Base-by-base conservation (phyloP, 2,113 vertebrate species). In the Corythornis madagascariensis region DNA sequence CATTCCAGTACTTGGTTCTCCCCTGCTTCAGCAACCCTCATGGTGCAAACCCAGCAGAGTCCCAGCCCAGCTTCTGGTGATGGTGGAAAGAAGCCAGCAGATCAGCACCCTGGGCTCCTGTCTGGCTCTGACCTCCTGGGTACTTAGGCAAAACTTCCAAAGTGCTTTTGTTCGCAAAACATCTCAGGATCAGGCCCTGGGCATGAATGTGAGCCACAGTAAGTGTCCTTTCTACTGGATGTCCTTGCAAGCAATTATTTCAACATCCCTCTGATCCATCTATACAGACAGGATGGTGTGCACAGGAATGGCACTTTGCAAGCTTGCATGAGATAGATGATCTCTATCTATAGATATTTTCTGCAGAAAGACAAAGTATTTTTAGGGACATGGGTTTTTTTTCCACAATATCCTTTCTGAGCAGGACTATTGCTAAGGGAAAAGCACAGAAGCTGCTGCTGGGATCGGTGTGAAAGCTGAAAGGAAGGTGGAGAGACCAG, bases 351-450 rank as follows among this genome's bases (percentile, higher is more conserved):
- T 3, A 6, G 38, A 9, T 33, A 52, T 4, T 0, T 21, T 55
- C 47, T 47, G 28, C 10, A 71, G 20, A 77, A 19, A 88, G 19
- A 1, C 16, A 13, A 59, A 78, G 16, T 15, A 17, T 57, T 86
- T 42, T 3, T 53, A 59, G 24, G 29, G 21, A 6, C n/a, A 10
- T 7, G 1, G 6, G 13, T 67, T 77, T 35, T 52, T 59, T 55
- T 63, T 50, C 6, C 35, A 43, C 14, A 71, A 10, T 0, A 0
- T 5, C 24, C 9, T 38, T 55, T 50, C 45, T 1, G 2, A 79
- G 75, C 11, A 53, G 50, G 40, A 14, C 11, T 78, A 10, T 15
- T 13, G 5, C 29, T 20, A 11, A 53, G 10, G 18, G 26, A 20
- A 69, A 74, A 55, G 26, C 52, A 43, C 56, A 59, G 69, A 42